Evolutionary conservation across 2,888 invertebrate species (phyloP), one percentile per base, ranked within the genome.

Genomic region (Eledone cirrhosa): DNA sequence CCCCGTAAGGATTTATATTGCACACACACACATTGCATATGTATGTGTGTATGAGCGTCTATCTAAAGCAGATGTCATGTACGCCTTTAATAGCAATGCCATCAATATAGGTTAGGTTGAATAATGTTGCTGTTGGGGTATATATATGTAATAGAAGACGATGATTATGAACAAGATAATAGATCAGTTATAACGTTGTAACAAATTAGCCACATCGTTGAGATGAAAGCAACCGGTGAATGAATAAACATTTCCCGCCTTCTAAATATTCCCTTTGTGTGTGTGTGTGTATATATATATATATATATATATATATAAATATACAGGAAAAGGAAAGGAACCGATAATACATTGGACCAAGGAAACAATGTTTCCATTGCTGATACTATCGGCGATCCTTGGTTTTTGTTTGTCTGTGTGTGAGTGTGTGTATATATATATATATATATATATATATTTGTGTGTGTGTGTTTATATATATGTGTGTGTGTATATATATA

Each of bases 301-400:
- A 59, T 59, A 4, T 59, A 59, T 59, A 59, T 59, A 59, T 59
- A 59, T 59, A 59, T 59, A 59, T 59, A 59, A 14, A 59, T 59
- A 3, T 59, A 22, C 4, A 59, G 22, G 22, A 22, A 5, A 24
- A n/a, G 13, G 59, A 16, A 22, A 53, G 53, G 13, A 53, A 53
- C 13, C 13, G 13, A 13, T 59, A 3, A 13, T 24, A 22, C 3
- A 13, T 5, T 13, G 5, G 4, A 7, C 13, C 59, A 7, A 7
- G 22, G 3, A 7, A 4, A 59, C 13, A 3, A 59, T 4, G 5
- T 3, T 59, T 13, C 59, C 22, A 16, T 53, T 19, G 13, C 53
- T 53, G 14, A 16, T 53, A 16, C 53, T 53, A 16, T 53, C 53
- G 13, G 13, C 22, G 14, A 16, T 53, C 13, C 22, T 53, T 53